A percentile compares a stretch with the other conserved stretches of the same genome.
Conservation (phyloP, 2,113 vertebrate species). For the Indri indri region DNA sequence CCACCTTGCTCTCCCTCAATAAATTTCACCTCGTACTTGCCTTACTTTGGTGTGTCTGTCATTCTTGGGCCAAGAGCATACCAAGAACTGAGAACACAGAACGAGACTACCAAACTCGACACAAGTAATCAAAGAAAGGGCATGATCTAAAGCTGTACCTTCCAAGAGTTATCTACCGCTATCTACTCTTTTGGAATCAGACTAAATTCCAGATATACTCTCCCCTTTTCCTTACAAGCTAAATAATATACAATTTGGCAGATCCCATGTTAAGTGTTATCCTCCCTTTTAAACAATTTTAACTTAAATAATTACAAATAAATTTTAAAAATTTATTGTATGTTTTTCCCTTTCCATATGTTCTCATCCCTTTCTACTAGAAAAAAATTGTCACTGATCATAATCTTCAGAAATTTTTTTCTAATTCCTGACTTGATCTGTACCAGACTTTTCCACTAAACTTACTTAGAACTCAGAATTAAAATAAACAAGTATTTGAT, state of each 20-base stretch:
- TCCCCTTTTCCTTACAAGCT: not conserved
- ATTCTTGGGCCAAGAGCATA: too few relatives aligned
- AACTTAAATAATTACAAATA: not conserved
- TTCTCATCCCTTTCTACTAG: not conserved
- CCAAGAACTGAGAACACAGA: too few relatives aligned
- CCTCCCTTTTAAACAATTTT: not conserved
- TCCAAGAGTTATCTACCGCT: not conserved
- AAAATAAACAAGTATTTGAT: not conserved
- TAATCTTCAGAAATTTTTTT: not conserved
- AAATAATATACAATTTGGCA: not conserved
- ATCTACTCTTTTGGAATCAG: not conserved
- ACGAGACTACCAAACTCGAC: too few relatives aligned
- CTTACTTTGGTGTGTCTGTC: too few relatives aligned
- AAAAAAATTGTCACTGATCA: not conserved
- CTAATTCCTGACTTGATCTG: not conserved
- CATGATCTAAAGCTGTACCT: not conserved
- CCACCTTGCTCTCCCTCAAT: too few relatives aligned
- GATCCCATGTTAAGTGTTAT: not conserved
- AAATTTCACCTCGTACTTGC: too few relatives aligned
- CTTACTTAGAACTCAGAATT: not conserved
- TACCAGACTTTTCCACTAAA: not conserved
- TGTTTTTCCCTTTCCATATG: not conserved
- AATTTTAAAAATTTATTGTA: not conserved
- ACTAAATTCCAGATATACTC: not conserved
- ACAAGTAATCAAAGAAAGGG: not conserved